phyloP scores from a whole-genome alignment of 2,888 invertebrate species.

The Plusia festucae region DNA sequence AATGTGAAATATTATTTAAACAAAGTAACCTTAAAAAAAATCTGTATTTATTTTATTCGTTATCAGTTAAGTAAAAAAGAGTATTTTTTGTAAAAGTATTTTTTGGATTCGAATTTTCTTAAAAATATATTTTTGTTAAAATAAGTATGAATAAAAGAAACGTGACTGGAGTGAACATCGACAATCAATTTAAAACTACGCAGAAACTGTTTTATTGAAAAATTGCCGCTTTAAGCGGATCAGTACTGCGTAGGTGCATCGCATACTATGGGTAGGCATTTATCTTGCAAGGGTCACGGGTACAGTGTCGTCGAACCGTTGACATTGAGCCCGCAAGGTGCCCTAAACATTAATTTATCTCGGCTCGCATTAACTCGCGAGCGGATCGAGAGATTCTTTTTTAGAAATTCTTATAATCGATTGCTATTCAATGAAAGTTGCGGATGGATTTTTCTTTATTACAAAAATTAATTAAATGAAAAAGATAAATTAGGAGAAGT shows the following conservation, averaged over 20 bases:
- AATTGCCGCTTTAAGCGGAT: slow-evolving; percentile 38
- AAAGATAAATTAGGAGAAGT: background rate
- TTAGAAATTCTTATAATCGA: slow-evolving; percentile 16
- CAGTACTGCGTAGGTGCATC: slow-evolving; percentile 47
- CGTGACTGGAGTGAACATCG: slow-evolving; percentile 13
- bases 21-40: too few relatives aligned
- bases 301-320: slow-evolving; percentile 62
- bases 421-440: background rate
- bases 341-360: slow-evolving; percentile 61
- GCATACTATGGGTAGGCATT: slow-evolving; percentile 43
- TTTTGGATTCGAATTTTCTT: background rate
- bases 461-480: background rate
- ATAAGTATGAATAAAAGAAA: background rate
- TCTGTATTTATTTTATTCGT: too few relatives aligned
- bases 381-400: slow-evolving; percentile 29
- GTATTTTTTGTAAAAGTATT: background rate
- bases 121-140: background rate
- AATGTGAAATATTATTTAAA: too few relatives aligned
- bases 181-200: slow-evolving; percentile 25
- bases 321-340: slow-evolving; percentile 68
- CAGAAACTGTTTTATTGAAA: slow-evolving; percentile 45
- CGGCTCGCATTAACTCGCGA: slow-evolving; percentile 27
- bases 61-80: too few relatives aligned
- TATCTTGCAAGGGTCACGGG: slow-evolving; percentile 62
- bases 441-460: background rate